phyloP scores from a whole-genome alignment of 2,888 invertebrate genomes.

The Ceriagrion tenellum region DNA sequence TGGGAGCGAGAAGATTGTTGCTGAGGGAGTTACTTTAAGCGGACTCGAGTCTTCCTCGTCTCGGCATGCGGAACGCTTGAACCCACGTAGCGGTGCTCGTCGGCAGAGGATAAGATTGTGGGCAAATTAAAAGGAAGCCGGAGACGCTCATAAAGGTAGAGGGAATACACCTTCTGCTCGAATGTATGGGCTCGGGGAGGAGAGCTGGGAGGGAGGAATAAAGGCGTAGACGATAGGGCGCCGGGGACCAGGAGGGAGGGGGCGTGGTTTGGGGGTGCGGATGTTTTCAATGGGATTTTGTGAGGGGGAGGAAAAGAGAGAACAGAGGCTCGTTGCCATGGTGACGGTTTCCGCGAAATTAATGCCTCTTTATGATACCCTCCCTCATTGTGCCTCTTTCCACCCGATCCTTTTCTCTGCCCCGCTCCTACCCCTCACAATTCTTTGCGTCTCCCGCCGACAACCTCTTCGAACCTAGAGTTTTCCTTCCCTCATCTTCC shows the following conservation, averaged over 20 bases:
- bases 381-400: neutral
- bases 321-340: slow-evolving; percentile 5
- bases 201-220: neutral
- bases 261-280: neutral
- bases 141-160: neutral
- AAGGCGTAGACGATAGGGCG: neutral
- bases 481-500: neutral
- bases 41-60: neutral
- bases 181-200: neutral
- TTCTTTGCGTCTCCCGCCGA: neutral
- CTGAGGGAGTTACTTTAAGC: neutral
- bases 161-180: neutral
- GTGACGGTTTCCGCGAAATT: slow-evolving; percentile 32
- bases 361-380: slow-evolving; percentile 13
- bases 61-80: neutral
- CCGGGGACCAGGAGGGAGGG: neutral
- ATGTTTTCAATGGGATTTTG: neutral
- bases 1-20: too few relatives aligned
- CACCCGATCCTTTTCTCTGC: neutral
- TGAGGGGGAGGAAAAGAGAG: neutral
- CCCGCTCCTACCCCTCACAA: neutral
- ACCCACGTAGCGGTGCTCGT: neutral
- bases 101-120: neutral
- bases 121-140: neutral
- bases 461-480: neutral